phyloP scores from a whole-genome alignment of 2,888 invertebrate species.

The Clitarchus hookeri region DNA sequence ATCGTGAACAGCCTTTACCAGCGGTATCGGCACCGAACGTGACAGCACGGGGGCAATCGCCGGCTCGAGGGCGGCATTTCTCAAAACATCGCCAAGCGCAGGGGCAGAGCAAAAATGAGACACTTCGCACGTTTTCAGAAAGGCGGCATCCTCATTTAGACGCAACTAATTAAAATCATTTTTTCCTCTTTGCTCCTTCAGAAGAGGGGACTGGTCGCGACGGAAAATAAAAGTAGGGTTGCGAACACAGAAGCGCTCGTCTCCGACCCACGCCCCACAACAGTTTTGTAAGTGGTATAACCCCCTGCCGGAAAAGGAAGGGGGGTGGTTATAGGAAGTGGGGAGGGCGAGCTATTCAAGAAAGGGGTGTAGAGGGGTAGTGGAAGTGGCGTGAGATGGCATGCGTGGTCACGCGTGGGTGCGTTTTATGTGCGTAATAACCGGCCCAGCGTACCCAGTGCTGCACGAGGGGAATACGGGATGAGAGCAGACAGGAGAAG shows the following conservation, averaged over 20 bases:
- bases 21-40: too few relatives aligned
- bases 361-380: too few relatives aligned
- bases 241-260: neutral
- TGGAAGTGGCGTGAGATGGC: neutral
- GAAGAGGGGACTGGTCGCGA: neutral
- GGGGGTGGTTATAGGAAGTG: neutral
- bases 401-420: constrained; percentile 14
- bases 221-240: neutral
- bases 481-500: neutral
- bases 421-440: constrained; percentile 14
- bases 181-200: neutral
- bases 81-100: neutral
- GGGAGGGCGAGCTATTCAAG: neutral
- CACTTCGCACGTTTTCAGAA: neutral
- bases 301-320: neutral
- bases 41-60: too few relatives aligned
- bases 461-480: neutral
- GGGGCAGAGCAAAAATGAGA: neutral
- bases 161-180: neutral
- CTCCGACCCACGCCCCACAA: neutral
- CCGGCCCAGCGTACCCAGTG: neutral
- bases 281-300: neutral
- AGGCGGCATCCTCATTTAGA: neutral
- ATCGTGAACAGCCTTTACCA: too few relatives aligned
- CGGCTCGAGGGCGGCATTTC: neutral